Conservation (phyloP, 2,113 vertebrate species). For the Takifugu bimaculatus region DNA sequence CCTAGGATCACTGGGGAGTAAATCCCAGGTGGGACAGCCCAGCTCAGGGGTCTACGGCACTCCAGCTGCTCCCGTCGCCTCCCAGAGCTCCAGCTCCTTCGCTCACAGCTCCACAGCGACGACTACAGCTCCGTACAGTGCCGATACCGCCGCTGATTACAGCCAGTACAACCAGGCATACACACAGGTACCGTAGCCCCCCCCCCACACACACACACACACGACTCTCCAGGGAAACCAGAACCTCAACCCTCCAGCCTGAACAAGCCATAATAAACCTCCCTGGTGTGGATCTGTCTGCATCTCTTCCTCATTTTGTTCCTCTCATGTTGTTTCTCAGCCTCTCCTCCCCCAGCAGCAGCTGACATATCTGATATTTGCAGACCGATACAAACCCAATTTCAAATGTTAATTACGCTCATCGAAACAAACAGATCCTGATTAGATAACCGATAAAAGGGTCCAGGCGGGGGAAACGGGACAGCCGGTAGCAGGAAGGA, state of each 20-base stretch:
- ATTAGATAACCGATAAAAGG: slow-evolving; percentile 54
- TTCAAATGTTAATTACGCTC: slow-evolving; percentile 61
- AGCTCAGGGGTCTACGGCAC: slow-evolving; percentile 68
- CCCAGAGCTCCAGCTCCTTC: slow-evolving; percentile 74
- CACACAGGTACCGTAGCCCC: slow-evolving; percentile 66
- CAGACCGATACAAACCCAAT: slow-evolving; percentile 31
- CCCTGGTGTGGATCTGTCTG: slow-evolving; percentile 37
- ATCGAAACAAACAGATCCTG: slow-evolving; percentile 50
- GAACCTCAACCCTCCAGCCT: not conserved
- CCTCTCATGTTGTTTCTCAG: slow-evolving; percentile 1
- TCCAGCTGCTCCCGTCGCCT: slow-evolving; percentile 69
- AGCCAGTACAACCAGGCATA: slow-evolving; percentile 80
- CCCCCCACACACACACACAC: not conserved
- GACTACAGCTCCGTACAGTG: slow-evolving; percentile 69
- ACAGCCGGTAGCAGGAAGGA: slow-evolving; percentile 22
- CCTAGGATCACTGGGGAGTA: slow-evolving; percentile 75
- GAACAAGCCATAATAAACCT: slow-evolving; percentile 2
- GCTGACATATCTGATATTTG: slow-evolving; percentile 55
- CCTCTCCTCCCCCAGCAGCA: slow-evolving; percentile 16
- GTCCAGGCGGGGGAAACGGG: slow-evolving; percentile 2
- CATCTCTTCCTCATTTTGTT: slow-evolving; percentile 3
- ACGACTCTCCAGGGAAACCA: not conserved
- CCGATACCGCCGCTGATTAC: slow-evolving; percentile 79
- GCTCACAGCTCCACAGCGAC: slow-evolving; percentile 53
- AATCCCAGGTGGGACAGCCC: slow-evolving; percentile 71